Percentiles rank a stretch among this genome's conserved stretches.
phyloP scores from a whole-genome alignment of 2,797 vertebrate genomes.

The Tangara arthus region DNA sequence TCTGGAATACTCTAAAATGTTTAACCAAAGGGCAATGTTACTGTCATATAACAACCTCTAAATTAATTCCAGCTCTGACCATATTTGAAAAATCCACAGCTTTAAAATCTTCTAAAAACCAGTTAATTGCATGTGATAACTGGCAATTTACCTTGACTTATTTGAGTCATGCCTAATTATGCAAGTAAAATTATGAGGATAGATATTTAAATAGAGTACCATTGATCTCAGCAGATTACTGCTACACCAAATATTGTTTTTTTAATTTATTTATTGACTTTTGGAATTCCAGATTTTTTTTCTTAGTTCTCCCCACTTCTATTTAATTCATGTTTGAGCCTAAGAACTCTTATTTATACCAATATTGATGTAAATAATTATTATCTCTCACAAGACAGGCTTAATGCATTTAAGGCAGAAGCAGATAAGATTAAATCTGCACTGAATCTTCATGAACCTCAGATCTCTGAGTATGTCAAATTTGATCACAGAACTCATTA shows the following conservation, averaged over 20 bases:
- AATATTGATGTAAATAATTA: not conserved
- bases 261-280: not conserved
- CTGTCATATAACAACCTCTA: not conserved
- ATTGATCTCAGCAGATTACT: not conserved
- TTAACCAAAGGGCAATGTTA: not conserved
- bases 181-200: not conserved
- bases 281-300: not conserved
- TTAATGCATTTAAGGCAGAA: not conserved
- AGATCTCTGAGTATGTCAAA: constrained; percentile 14
- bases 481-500: constrained; percentile 2
- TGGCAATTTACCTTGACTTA: not conserved
- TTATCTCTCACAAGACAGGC: not conserved
- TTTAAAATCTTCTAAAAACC: not conserved
- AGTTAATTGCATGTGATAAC: not conserved
- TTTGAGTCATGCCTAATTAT: not conserved
- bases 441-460: not conserved
- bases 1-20: not conserved
- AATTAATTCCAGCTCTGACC: not conserved
- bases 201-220: not conserved
- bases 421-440: constrained; percentile 27
- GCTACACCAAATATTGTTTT: not conserved
- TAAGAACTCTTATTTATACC: not conserved
- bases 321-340: not conserved
- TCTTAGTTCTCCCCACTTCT: not conserved
- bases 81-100: not conserved